Evolutionary conservation across 53 echinoderm and acorn worm species (phyloP).

Genomic region (Holothuria scabra): DNA sequence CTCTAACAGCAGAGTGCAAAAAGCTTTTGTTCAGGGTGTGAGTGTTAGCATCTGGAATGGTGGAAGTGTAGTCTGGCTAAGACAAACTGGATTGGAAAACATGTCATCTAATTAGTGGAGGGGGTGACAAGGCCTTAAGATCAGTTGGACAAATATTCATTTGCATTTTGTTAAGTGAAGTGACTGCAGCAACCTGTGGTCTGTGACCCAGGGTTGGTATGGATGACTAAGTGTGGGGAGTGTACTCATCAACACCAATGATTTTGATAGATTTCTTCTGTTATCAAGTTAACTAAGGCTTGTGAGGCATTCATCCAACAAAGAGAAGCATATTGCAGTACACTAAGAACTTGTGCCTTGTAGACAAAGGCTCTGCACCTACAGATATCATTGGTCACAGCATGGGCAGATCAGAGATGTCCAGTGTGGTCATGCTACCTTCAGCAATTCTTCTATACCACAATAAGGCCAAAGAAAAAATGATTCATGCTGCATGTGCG

Average conservation of each 20-base stretch:
- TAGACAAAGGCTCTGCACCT: background rate
- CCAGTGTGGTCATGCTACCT: no score
- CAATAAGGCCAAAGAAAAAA: no score
- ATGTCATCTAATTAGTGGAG: background rate
- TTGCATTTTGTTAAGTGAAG: no score
- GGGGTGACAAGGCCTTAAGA: background rate
- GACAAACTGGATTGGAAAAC: no score
- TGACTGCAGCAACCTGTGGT: no score
- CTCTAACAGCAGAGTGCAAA: background rate
- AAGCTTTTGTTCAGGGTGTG: background rate
- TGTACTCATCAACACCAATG: background rate
- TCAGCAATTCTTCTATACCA: no score
- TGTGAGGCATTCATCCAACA: background rate
- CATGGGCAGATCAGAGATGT: no score
- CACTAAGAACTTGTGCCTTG: background rate
- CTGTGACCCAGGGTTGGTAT: background rate
- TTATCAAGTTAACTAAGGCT: background rate
- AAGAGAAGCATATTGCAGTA: background rate
- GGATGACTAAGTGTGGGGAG: background rate
- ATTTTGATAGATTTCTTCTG: background rate
- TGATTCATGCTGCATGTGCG: no score
- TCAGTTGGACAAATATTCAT: no score
- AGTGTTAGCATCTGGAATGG: no score
- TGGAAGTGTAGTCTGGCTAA: background rate
- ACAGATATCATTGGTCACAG: no score